phyloP scores from a whole-genome alignment of 2,113 vertebrate genomes.

The Rattus norvegicus region DNA sequence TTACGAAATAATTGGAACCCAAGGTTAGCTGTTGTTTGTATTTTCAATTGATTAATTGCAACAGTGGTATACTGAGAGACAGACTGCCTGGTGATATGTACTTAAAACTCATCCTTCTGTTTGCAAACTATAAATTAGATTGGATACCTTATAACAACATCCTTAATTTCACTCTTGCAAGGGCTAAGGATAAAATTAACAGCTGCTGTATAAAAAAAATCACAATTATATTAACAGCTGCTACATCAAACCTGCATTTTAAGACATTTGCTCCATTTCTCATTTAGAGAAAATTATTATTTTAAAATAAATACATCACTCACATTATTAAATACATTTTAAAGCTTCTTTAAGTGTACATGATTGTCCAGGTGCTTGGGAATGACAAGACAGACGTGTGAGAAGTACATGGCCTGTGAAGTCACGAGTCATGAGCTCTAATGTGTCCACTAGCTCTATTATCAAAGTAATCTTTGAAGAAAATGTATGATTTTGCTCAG shows the following conservation, averaged over 20 bases:
- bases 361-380: neutral
- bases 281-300: slow-evolving; percentile 26
- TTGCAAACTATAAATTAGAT: neutral
- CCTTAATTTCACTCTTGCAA: neutral
- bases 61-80: neutral
- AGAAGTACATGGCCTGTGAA: neutral
- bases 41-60: slow-evolving; percentile 45
- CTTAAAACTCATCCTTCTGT: slow-evolving; percentile 35
- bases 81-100: neutral
- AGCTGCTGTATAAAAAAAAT: neutral
- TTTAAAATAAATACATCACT: neutral
- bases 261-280: neutral
- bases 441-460: neutral
- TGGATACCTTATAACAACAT: neutral
- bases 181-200: neutral
- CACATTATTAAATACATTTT: neutral
- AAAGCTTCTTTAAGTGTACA: neutral
- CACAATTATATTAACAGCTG: neutral
- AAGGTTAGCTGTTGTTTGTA: slow-evolving; percentile 17
- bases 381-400: neutral
- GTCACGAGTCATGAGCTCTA: neutral
- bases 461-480: neutral
- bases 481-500: neutral
- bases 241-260: neutral
- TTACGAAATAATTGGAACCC: neutral